Percentiles rank a stretch among this genome's conserved stretches.
Conservation (phyloP, 1,140 invertebrate genomes). For the Polypedilum vanderplanki region DNA sequence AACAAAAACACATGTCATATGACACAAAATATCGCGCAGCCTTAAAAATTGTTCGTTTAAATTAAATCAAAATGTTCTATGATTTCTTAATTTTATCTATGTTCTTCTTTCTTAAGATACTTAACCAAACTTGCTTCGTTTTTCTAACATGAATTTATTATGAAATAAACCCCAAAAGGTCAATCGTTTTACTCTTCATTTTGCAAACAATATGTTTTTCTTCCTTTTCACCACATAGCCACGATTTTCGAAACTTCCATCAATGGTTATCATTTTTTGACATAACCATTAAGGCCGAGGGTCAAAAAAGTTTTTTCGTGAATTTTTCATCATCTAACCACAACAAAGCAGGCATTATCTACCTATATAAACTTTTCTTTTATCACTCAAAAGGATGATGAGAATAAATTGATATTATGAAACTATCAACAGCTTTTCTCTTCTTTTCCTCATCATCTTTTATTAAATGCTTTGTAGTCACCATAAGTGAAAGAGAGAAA, state of each 20-base stretch:
- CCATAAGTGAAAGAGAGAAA: not conserved
- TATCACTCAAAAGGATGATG: no score
- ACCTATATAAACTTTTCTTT: not conserved
- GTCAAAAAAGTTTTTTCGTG: not conserved
- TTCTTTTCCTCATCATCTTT: not conserved
- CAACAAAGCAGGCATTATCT: not conserved
- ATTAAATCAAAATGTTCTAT: no score
- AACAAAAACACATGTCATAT: no score
- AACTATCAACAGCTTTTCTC: conserved; percentile 6
- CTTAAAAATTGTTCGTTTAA: no score
- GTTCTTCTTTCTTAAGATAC: not conserved
- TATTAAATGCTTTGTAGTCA: not conserved
- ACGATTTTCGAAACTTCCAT: no score
- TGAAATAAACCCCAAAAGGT: conserved; percentile 8
- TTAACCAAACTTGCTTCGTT: not conserved
- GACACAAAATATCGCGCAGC: no score
- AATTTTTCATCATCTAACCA: conserved; percentile 11
- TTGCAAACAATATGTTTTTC: not conserved
- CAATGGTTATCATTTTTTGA: no score
- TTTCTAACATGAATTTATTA: conserved; percentile 7
- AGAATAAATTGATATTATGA: conserved; percentile 1
- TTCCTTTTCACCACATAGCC: no score
- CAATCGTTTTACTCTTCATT: conserved; percentile 7
- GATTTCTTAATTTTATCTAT: no score
- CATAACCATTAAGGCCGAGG: no score